phyloP scores from a whole-genome alignment of 2,797 vertebrate species.

The Myoxocephalus aenaeus region DNA sequence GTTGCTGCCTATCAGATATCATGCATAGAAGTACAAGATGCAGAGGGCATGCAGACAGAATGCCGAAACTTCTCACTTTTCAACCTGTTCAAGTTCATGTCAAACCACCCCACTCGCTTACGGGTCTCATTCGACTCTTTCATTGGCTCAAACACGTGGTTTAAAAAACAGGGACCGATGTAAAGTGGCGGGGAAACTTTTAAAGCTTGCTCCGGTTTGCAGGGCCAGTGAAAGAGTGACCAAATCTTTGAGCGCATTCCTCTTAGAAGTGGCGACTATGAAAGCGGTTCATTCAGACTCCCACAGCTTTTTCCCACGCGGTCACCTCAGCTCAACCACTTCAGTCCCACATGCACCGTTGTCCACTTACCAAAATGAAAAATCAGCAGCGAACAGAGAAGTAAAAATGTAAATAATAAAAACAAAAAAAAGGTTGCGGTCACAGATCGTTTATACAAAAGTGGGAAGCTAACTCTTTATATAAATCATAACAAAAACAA shows the following conservation, averaged over 20 bases:
- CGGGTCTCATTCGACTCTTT: slow-evolving; percentile 76
- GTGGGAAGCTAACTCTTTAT: slow-evolving; percentile 30
- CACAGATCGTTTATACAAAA: slow-evolving; percentile 63
- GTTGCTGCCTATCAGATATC: slow-evolving; percentile 47
- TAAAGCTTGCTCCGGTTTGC: slow-evolving; percentile 38
- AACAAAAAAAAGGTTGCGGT: slow-evolving; percentile 71
- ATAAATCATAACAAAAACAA: slow-evolving; percentile 27
- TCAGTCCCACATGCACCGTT: slow-evolving; percentile 88
- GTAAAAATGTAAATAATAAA: slow-evolving; percentile 83
- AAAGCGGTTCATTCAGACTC: slow-evolving; percentile 79
- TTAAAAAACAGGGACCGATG: slow-evolving; percentile 5
- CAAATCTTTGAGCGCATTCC: slow-evolving; percentile 70
- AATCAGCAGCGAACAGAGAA: slow-evolving; percentile 89
- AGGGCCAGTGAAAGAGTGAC: slow-evolving; percentile 86
- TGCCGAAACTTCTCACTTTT: slow-evolving; percentile 43
- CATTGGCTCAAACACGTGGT: slow-evolving; percentile 72
- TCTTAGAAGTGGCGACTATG: slow-evolving; percentile 76
- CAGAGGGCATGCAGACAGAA: slow-evolving; percentile 81
- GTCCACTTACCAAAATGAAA: slow-evolving; percentile 90
- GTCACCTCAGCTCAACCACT: slow-evolving; percentile 83
- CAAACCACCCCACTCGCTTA: slow-evolving; percentile 52
- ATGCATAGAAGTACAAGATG: slow-evolving; percentile 79
- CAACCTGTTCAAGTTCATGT: slow-evolving; percentile 36
- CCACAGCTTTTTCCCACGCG: slow-evolving; percentile 60
- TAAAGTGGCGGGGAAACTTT: slow-evolving; percentile 8